These are phyloP conservation scores for Penaeus indicus DNA, from an alignment of 1,140 invertebrate species.

Conservation along the genomic window DNA sequence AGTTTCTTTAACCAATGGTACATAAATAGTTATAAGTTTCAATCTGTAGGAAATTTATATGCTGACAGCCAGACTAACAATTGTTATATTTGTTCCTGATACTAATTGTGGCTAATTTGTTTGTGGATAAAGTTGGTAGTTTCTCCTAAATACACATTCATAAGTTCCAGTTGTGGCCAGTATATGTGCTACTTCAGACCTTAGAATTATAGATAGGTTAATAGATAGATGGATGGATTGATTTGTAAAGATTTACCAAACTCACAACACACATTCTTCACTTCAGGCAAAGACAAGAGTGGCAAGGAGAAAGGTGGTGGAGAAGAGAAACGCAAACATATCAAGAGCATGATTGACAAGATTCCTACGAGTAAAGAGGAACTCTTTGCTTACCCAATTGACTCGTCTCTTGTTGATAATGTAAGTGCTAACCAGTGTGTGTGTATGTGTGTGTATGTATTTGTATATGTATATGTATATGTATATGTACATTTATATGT, in stretches of 20 bases:
- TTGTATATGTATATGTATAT: too few relatives aligned
- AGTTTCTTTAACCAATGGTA: too few relatives aligned
- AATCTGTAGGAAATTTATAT: too few relatives aligned
- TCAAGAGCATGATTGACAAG: constrained; percentile 97
- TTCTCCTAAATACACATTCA: too few relatives aligned
- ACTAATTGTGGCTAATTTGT: background rate
- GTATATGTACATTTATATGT: too few relatives aligned
- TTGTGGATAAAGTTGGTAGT: too few relatives aligned
- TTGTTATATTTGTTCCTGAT: too few relatives aligned
- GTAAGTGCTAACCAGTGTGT: constrained; percentile 71
- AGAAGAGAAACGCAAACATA: constrained; percentile 91
- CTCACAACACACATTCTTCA: constrained; percentile 5
- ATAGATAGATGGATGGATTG: background rate
- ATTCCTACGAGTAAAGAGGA: constrained; percentile 98
- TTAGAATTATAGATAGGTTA: too few relatives aligned
- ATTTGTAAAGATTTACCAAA: background rate
- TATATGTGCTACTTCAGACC: too few relatives aligned
- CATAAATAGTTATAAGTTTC: background rate
- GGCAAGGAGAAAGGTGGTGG: constrained; percentile 81
- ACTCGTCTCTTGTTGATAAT: constrained; percentile 89
- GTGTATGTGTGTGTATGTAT: too few relatives aligned
- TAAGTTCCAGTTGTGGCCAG: too few relatives aligned
- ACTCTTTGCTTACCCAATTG: constrained; percentile 92
- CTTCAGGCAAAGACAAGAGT: constrained; percentile 75
- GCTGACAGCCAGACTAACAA: background rate